Base-by-base conservation (phyloP, 2,113 vertebrate genomes). In the Chaetodon auriga region DNA sequence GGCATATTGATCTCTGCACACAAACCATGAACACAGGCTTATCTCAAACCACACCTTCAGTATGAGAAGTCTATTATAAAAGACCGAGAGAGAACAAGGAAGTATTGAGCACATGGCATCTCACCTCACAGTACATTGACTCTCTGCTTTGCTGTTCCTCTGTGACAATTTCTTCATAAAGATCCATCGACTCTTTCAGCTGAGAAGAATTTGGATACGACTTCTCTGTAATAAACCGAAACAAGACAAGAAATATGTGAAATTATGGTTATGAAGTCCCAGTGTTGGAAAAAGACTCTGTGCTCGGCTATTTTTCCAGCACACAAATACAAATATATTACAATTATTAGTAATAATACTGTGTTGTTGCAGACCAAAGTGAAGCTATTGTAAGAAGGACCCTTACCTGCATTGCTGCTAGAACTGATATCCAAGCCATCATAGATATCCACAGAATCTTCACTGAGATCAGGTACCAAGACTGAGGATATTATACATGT, bases 401-500 rank as follows among this genome's bases (percentile, higher is more conserved):
- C 15, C 70, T 79, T 81, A 94, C 95, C 92, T 79, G 81, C 54
- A 75, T 23, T 71, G 54, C 18, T 75, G 73, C 23, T 78, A 4
- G 83, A 68, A 35, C 62, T 70, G n/a, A 71, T 66, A 18, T 95
- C 97, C 93, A 99, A 93, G n/a, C 95, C 97, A 85, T 97, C 97
- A 6, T 99, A 99, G 90, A 99, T 98, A 92, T 99, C 98, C 93
- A 99, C 92, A 5, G 98, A 99, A 72, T 97, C 96, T 90, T 98
- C 97, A 87, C 96, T 96, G 83, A 82, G 91, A 85, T 54, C 77
- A 49, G 66, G 41, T 5, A 58, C 65, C 16, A 75, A 45, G 18
- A 64, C 93, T 92, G 89, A 66, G 41, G 57, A 80, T 5, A 62
- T 15, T 5, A 49, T 9, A 82, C 1, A 72, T 7, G n/a, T 38